Percentiles rank a stretch among this genome's conserved stretches.
Evolutionary conservation across 2,888 invertebrate species (phyloP).

Genomic region (Lordiphosa andalusiaca): DNA sequence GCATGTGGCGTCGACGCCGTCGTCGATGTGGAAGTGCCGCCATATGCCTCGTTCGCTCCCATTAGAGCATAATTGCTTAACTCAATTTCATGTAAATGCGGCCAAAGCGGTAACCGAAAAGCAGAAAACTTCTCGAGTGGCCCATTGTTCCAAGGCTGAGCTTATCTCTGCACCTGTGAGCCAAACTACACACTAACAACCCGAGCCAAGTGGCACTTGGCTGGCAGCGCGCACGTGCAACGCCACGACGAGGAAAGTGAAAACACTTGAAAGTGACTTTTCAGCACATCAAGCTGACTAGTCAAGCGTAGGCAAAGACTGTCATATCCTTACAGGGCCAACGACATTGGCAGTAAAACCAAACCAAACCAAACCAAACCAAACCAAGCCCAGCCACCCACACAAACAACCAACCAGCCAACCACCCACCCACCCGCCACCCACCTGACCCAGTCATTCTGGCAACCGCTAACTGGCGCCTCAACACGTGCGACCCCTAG

Average conservation of each 20-base stretch:
- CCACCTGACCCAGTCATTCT: slow-evolving; percentile 49
- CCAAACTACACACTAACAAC: slow-evolving; percentile 45
- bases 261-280: slow-evolving; percentile 72
- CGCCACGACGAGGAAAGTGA: slow-evolving; percentile 54
- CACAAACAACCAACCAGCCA: slow-evolving; percentile 7
- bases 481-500: slow-evolving; percentile 33
- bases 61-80: slow-evolving; percentile 46
- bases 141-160: slow-evolving; percentile 64
- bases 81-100: slow-evolving; percentile 36
- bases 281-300: slow-evolving; percentile 59
- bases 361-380: slow-evolving; percentile 7
- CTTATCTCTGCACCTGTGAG: slow-evolving; percentile 45
- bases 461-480: slow-evolving; percentile 46
- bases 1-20: slow-evolving; percentile 63
- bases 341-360: slow-evolving; percentile 39
- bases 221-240: slow-evolving; percentile 63
- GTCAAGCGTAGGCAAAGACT: slow-evolving; percentile 42
- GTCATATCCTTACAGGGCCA: slow-evolving; percentile 46
- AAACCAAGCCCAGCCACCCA: background rate
- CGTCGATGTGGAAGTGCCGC: slow-evolving; percentile 41
- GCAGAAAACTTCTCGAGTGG: slow-evolving; percentile 26
- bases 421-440: slow-evolving; percentile 43
- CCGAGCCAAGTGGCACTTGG: slow-evolving; percentile 61
- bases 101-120: slow-evolving; percentile 6
- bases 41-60: slow-evolving; percentile 15